Evolutionary conservation across 2,797 vertebrate species (phyloP), one percentile per base, ranked within the genome.

Genomic region (Pampus argenteus): DNA sequence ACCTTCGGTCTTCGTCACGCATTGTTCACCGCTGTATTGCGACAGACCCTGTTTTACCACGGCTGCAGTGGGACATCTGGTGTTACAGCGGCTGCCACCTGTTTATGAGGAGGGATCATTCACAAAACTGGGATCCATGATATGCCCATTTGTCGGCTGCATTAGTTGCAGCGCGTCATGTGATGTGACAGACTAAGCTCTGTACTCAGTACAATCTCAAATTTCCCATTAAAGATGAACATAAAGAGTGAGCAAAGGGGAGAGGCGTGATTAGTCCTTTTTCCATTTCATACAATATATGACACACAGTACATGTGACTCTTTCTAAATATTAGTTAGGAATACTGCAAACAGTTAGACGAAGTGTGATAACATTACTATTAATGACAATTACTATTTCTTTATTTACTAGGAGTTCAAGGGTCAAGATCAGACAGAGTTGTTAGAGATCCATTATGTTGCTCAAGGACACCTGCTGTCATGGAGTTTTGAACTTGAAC

Each of bases 161-260:
- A 93, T 94, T 94, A 93, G 93, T 93, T 91, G 89, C 92, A 92
- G 91, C 76, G 80, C 81, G 81, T 94, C 93, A 94, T 94, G 91
- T 91, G 92, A 92, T 93, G 90, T 93, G 93, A 93, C 92, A 93
- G 90, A 89, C 88, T 93, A 91, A 92, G 89, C 92, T 89, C 86
- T 85, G 79, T 85, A 88, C 89, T 91, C 92, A 87, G 81, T 88
- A 90, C 86, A 90, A 78, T 91, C 91, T 94, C 93, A 92, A 70
- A 92, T 95, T 93, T 92, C 94, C 92, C 91, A 94, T 94, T 94
- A 93, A 93, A 92, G 84, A 87, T 78, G 88, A 83, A 90, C 86
- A 81, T 84, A 80, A 88, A 88, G 89, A 85, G 74, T 50, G 67
- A 65, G 28, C 0, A 1, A 58, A 78, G 29, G 67, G 23, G 50